Percentiles rank a stretch among this genome's conserved stretches.
Conservation (phyloP, 2,113 vertebrate species). For the Poeciliopsis prolifica region DNA sequence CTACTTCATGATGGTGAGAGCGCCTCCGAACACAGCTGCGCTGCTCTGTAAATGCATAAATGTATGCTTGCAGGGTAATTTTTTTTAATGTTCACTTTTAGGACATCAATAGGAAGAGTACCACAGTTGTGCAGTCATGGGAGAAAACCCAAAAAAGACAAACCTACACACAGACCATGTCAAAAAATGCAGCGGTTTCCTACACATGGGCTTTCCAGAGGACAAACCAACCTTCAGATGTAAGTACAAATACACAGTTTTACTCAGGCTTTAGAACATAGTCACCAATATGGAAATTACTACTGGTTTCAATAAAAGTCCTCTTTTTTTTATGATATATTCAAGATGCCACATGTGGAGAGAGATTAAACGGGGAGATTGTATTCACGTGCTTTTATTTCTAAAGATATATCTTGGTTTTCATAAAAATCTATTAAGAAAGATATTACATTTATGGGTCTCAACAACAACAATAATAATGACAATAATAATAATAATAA, state of each 20-base stretch:
- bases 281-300: neutral
- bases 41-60: neutral
- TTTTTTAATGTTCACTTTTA: conserved; percentile 55
- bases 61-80: neutral
- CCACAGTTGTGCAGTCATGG: conserved; percentile 95
- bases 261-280: neutral
- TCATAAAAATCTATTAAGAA: neutral
- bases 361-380: too few relatives aligned
- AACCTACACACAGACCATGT: conserved; percentile 90
- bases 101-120: conserved; percentile 94
- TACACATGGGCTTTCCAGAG: conserved; percentile 99
- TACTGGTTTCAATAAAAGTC: neutral
- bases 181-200: conserved; percentile 91
- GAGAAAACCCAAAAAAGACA: conserved; percentile 89
- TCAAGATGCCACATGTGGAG: too few relatives aligned
- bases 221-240: conserved; percentile 89
- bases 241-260: conserved; percentile 40
- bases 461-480: neutral
- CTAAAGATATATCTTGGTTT: neutral
- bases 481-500: neutral
- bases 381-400: neutral
- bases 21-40: neutral
- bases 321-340: neutral
- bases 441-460: too few relatives aligned
- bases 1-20: conserved; percentile 97